These are phyloP conservation scores for Podotricha telesiphe DNA, from an alignment of 2,888 invertebrate genomes.

Conservation along the genomic window DNA sequence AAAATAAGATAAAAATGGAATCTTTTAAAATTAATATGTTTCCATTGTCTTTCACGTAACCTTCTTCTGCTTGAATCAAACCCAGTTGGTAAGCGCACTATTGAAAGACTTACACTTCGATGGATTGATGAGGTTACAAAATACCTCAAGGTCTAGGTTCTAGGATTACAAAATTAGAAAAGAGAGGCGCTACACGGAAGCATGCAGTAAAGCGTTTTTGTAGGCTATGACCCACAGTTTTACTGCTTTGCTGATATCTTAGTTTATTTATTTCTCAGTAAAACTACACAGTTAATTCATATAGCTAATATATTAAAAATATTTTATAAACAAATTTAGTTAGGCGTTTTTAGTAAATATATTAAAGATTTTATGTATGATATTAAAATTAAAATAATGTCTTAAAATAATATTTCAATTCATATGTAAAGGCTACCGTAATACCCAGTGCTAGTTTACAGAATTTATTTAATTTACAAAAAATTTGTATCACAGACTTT, in stretches of 20 bases:
- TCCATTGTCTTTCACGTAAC: too few species aligned
- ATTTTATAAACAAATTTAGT: neutral
- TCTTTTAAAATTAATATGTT: too few species aligned
- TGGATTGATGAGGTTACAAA: too few species aligned
- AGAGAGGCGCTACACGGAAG: too few species aligned
- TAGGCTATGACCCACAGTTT: too few species aligned
- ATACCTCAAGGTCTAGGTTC: too few species aligned
- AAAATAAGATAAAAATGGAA: too few species aligned
- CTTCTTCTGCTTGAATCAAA: too few species aligned
- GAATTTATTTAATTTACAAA: neutral
- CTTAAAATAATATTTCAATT: neutral
- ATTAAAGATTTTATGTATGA: neutral
- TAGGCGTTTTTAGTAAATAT: neutral
- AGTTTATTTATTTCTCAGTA: neutral
- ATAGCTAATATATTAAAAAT: neutral
- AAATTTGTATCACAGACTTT: slow-evolving; percentile 21
- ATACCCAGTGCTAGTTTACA: neutral
- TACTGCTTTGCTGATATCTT: neutral
- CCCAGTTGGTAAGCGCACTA: too few species aligned
- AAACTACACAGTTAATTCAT: neutral
- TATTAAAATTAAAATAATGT: neutral
- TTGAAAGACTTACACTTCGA: too few species aligned
- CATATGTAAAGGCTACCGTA: neutral
- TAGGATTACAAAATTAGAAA: too few species aligned
- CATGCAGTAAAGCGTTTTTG: too few species aligned